These are phyloP conservation scores for Sthenelais limicola DNA, from an alignment of 2,888 invertebrate species.

Conservation along the genomic window DNA sequence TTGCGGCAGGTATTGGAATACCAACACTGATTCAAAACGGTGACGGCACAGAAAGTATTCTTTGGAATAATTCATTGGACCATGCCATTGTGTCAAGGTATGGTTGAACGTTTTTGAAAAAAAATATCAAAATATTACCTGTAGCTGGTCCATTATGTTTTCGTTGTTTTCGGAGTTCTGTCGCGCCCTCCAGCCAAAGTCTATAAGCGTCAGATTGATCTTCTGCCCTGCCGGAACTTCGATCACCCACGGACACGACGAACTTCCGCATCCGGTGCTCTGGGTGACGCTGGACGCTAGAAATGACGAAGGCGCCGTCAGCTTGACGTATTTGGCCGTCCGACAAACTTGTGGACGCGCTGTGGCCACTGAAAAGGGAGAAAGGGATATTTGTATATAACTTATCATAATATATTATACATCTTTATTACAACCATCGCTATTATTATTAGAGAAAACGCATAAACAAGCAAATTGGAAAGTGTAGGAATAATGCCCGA, in stretches of 20 bases:
- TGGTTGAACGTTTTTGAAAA: no score
- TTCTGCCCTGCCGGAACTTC: constrained; percentile 39
- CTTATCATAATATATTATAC: no score
- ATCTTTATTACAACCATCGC: no score
- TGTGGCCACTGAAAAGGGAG: constrained; percentile 26
- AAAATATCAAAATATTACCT: no score
- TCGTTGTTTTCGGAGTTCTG: background rate
- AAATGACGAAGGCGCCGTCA: constrained; percentile 35
- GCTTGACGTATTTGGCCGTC: constrained; percentile 39
- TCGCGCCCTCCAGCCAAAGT: constrained; percentile 39
- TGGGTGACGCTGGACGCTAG: constrained; percentile 37
- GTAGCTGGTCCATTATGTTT: constrained; percentile 15
- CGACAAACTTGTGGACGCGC: constrained; percentile 35
- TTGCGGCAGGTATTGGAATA: no score
- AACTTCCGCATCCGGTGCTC: constrained; percentile 31
- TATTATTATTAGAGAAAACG: no score
- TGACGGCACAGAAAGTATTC: no score
- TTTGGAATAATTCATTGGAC: no score
- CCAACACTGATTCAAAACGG: no score
- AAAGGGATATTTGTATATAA: background rate
- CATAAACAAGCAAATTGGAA: no score
- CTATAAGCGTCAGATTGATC: constrained; percentile 38
- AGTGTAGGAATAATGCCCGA: no score
- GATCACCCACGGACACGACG: constrained; percentile 38
- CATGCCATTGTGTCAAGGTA: no score